Conservation (phyloP, 35 echinoderm and acorn worm species). For the Lytechinus pictus region DNA sequence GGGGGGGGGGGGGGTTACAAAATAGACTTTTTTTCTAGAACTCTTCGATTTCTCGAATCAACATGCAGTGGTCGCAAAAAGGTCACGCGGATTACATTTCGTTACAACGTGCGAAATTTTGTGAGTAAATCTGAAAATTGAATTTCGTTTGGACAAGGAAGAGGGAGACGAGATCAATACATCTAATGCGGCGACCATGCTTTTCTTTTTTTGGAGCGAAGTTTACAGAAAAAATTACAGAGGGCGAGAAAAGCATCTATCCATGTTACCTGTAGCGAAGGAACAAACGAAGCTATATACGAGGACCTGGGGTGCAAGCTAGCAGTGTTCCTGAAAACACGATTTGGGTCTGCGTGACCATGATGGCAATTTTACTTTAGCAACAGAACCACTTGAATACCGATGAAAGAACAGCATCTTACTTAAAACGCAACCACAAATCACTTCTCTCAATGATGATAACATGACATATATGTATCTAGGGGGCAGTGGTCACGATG, state of each 20-base stretch:
- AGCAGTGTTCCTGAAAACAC: no score
- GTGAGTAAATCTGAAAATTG: conserved; percentile 5
- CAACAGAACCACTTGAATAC: no score
- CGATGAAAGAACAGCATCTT: no score
- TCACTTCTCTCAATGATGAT: no score
- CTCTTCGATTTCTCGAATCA: background rate
- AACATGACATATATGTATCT: no score
- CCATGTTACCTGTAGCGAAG: background rate
- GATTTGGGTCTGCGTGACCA: no score
- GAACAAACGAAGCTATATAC: background rate
- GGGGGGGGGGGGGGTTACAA: background rate
- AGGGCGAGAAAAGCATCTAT: background rate
- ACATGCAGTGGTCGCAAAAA: background rate
- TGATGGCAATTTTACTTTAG: no score
- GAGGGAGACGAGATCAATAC: background rate
- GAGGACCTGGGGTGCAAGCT: background rate
- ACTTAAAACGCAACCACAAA: no score
- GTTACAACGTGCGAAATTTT: background rate
- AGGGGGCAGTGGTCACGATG: no score
- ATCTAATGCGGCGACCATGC: background rate
- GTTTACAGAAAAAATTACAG: background rate
- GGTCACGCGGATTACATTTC: background rate
- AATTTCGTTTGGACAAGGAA: background rate
- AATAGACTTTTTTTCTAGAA: background rate
- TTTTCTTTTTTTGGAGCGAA: background rate